A percentile compares a stretch with the other conserved stretches of the same genome.
Conservation (phyloP, 92 coral and sea anemone genomes). For the Porites lobata region DNA sequence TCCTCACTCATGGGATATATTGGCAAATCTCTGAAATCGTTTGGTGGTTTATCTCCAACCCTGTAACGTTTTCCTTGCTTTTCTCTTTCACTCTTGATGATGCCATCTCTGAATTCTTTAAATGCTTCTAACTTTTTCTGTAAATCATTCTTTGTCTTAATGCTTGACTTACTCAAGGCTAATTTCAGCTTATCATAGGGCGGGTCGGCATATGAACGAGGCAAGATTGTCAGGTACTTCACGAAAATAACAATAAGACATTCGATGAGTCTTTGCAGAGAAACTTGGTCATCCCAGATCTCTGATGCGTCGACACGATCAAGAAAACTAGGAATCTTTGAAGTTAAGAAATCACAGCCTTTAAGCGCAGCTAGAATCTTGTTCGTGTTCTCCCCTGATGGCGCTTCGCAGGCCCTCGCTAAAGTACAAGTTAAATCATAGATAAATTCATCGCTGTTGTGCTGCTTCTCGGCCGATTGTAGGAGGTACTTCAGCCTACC, state of each 20-base stretch:
- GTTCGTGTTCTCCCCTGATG: conserved; percentile 20
- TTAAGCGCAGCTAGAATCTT: conserved; percentile 45
- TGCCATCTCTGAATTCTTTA: conserved; percentile 51
- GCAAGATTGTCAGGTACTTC: conserved; percentile 59
- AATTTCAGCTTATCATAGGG: conserved; percentile 57
- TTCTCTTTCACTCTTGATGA: conserved; percentile 61
- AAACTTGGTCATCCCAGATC: neutral
- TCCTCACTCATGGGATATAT: conserved; percentile 74
- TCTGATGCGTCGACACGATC: conserved; percentile 1
- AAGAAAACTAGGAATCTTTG: conserved; percentile 12
- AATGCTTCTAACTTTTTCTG: conserved; percentile 36
- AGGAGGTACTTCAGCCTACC: neutral
- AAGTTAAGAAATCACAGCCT: conserved; percentile 25
- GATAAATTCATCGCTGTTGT: conserved; percentile 30
- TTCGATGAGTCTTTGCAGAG: neutral
- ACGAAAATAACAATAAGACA: conserved; percentile 37
- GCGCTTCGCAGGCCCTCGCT: conserved; percentile 45
- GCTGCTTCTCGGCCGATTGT: conserved; percentile 7
- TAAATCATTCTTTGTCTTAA: neutral
- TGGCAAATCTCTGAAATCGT: conserved; percentile 72
- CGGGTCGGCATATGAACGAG: conserved; percentile 61
- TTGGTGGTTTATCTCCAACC: conserved; percentile 58
- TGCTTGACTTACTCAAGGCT: conserved; percentile 20
- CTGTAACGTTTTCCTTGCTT: conserved; percentile 32
- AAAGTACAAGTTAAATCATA: conserved; percentile 34